phyloP scores from a whole-genome alignment of 2,888 invertebrate species.

The Eudasyphora cyanicolor region DNA sequence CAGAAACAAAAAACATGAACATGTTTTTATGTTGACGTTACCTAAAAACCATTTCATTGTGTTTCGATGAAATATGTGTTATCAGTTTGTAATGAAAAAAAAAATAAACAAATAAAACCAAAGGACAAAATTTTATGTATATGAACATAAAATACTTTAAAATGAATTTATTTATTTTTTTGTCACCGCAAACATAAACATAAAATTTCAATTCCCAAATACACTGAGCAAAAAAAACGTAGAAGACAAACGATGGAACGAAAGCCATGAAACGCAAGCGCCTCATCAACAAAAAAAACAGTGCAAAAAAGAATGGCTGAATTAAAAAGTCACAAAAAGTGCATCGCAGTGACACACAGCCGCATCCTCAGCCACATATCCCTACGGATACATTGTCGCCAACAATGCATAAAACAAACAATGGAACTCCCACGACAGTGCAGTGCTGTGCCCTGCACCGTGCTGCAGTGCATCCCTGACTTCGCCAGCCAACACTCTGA shows the following conservation, averaged over 20 bases:
- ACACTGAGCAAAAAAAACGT: constrained; percentile 13
- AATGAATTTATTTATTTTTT: constrained; percentile 32
- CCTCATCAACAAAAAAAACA: neutral
- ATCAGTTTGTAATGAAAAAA: constrained; percentile 33
- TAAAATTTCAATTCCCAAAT: constrained; percentile 53
- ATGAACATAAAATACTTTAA: constrained; percentile 45
- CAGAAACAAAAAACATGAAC: neutral
- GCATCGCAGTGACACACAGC: constrained; percentile 16
- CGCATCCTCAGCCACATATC: constrained; percentile 39
- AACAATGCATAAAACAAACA: constrained; percentile 46
- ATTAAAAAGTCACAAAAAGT: constrained; percentile 52
- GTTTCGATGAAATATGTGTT: constrained; percentile 30
- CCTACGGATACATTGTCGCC: constrained; percentile 43
- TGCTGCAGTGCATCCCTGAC: neutral
- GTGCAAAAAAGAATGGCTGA: constrained; percentile 15
- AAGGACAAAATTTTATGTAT: constrained; percentile 25
- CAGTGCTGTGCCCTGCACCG: neutral
- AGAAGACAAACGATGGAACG: neutral
- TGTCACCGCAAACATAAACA: constrained; percentile 54
- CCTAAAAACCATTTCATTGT: constrained; percentile 35
- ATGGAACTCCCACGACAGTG: constrained; percentile 10
- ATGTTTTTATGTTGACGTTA: constrained; percentile 1
- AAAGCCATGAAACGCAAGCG: too few relatives aligned
- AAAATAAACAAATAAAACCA: too few relatives aligned
- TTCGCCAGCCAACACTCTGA: neutral